Conservation (phyloP, 2,113 vertebrate species). For the Gopherus flavomarginatus region DNA sequence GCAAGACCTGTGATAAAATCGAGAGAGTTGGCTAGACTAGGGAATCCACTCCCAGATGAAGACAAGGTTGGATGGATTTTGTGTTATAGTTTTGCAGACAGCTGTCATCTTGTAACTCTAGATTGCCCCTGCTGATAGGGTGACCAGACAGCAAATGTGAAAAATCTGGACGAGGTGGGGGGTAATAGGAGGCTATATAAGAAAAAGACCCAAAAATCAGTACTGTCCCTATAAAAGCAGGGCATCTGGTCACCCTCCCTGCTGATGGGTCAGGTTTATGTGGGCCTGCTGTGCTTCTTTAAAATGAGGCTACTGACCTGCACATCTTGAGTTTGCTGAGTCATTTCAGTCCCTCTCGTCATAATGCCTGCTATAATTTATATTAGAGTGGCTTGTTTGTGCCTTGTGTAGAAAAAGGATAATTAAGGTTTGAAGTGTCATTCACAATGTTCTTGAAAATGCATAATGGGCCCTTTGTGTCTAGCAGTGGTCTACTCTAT, state of each 20-base stretch:
- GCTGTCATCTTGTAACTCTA: neutral
- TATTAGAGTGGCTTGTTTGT: neutral
- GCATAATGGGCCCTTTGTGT: neutral
- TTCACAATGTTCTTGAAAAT: neutral
- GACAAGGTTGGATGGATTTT: neutral
- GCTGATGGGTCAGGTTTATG: neutral
- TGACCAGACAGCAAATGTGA: too few relatives aligned
- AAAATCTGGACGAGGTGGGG: too few relatives aligned
- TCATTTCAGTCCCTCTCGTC: neutral
- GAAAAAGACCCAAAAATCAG: too few relatives aligned
- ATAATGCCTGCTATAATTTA: neutral
- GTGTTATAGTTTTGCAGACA: neutral
- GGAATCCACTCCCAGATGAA: neutral
- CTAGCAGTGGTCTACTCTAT: fast-evolving
- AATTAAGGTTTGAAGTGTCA: fast-evolving
- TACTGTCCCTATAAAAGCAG: too few relatives aligned
- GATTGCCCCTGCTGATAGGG: neutral
- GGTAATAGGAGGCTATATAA: too few relatives aligned
- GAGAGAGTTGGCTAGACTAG: neutral
- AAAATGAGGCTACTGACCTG: neutral
- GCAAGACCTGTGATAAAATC: neutral
- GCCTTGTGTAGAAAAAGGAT: neutral
- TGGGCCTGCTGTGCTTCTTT: neutral
- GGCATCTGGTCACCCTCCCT: neutral
- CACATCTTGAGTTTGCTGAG: neutral